A percentile compares a stretch with the other conserved stretches of the same genome.
phyloP scores from a whole-genome alignment of 2,113 vertebrate species.

The Pteropus alecto region DNA sequence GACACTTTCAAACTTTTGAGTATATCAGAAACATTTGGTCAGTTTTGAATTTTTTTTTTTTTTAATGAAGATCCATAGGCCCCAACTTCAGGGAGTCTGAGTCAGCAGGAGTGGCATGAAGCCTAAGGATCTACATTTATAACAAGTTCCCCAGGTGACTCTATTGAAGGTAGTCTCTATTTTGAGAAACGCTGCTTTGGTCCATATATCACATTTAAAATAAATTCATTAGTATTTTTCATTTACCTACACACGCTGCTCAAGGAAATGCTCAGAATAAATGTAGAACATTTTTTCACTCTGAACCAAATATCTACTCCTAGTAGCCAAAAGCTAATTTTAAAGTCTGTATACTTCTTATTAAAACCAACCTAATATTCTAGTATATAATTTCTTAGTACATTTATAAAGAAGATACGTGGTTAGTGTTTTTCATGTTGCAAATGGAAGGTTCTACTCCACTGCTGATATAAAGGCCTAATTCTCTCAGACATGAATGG shows the following conservation, averaged over 20 bases:
- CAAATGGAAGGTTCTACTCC: background rate
- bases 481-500: slow-evolving; percentile 12
- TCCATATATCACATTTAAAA: background rate
- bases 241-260: background rate
- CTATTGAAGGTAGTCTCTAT: background rate
- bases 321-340: slow-evolving; percentile 76
- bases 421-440: slow-evolving; percentile 14
- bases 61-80: background rate
- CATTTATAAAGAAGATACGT: slow-evolving; percentile 21
- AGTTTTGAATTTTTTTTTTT: background rate
- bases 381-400: slow-evolving; percentile 59
- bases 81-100: background rate
- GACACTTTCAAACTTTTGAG: background rate
- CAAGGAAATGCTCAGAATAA: slow-evolving; percentile 64
- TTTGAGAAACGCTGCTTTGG: background rate
- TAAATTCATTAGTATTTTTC: slow-evolving; percentile 47
- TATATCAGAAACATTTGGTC: background rate
- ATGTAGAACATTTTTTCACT: slow-evolving; percentile 60
- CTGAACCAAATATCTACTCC: slow-evolving; percentile 56
- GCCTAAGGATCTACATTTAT: background rate
- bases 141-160: background rate
- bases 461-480: background rate
- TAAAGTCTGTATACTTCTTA: slow-evolving; percentile 67
- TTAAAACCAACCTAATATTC: slow-evolving; percentile 72
- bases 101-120: background rate